Evolutionary conservation across 2,888 invertebrate species (phyloP).

Genomic region (Oscheius sp.): DNA sequence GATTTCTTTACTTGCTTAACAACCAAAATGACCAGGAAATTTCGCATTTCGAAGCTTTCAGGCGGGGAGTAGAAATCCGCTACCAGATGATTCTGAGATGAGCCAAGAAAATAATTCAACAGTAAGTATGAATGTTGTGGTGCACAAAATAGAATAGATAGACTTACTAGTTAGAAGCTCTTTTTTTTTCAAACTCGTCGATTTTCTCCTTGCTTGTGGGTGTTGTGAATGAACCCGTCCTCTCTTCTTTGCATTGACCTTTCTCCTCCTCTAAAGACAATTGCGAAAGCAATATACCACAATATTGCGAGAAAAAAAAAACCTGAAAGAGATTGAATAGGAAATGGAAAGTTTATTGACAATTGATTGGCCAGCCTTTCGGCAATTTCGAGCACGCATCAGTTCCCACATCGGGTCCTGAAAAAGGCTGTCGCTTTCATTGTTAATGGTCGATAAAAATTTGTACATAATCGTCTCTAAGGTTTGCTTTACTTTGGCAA

Average conservation of each 20-base stretch:
- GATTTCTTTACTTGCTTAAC: too few species aligned
- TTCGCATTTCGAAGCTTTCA: not conserved
- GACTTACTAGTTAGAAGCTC: not conserved
- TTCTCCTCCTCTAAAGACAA: not conserved
- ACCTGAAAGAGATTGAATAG: too few species aligned
- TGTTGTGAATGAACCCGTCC: constrained; percentile 5
- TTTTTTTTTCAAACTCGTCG: too few species aligned
- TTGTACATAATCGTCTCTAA: too few species aligned
- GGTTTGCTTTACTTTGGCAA: not conserved
- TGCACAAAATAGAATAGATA: constrained; percentile 18
- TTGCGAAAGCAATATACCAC: not conserved
- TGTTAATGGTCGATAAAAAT: too few species aligned
- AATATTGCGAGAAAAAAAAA: not conserved
- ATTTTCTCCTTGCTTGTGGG: constrained; percentile 10
- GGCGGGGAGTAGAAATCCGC: constrained; percentile 12
- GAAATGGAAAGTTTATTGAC: not conserved
- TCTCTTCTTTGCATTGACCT: not conserved
- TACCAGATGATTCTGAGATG: constrained; percentile 11
- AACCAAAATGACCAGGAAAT: too few species aligned
- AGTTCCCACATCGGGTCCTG: too few species aligned
- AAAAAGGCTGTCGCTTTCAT: too few species aligned
- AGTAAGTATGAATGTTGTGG: constrained; percentile 23
- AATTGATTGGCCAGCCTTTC: not conserved
- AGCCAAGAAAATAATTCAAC: constrained; percentile 16
- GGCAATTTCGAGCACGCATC: too few species aligned